Evolutionary conservation across 2,888 invertebrate genomes (phyloP), one percentile per base, ranked within the genome.

Genomic region (Lacanobia wlatinum): DNA sequence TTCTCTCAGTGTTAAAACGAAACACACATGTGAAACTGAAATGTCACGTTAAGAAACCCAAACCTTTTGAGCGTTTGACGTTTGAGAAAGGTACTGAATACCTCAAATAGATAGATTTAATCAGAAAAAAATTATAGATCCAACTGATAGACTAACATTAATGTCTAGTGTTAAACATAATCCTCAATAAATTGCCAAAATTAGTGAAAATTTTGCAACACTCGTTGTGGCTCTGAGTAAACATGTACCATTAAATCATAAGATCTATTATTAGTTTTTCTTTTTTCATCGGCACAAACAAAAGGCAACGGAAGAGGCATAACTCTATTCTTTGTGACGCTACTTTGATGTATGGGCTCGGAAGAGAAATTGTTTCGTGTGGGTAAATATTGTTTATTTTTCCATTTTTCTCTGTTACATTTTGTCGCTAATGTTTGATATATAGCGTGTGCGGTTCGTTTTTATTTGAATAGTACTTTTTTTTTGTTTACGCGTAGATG

Each of bases 241-340:
- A 70, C 64, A 78, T 82, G 63, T 68, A 28, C 80, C 50, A 66
- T 63, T 61, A 74, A 21, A 80, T 53, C 52, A 73, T 74, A 73
- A 48, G 12, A 23, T 79, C 50, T 69, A 63, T 70, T 80, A 80
- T 78, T 74, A 65, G 60, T 48, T 72, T 78, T 73, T 14, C 14
- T 43, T 73, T 78, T 77, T 79, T 70, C 71, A 73, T 87, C 63
- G 68, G 60, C 73, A 75, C 73, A 85, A 85, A 85, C 81, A 85
- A 85, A 76, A 78, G 66, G 69, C 71, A 66, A 66, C 84, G 84
- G 78, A 79, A 64, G 79, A 82, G 62, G 70, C 86, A 80, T 87
- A 84, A 78, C 80, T 87, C 84, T 73, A 86, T 84, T 81, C 77
- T 69, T 74, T 84, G 61, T 86, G 85, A 86, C 85, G 58, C 70